Evolutionary conservation across 53 echinoderm and acorn worm species (phyloP), one percentile per base, ranked within the genome.

Genomic region (Patiria pectinifera): DNA sequence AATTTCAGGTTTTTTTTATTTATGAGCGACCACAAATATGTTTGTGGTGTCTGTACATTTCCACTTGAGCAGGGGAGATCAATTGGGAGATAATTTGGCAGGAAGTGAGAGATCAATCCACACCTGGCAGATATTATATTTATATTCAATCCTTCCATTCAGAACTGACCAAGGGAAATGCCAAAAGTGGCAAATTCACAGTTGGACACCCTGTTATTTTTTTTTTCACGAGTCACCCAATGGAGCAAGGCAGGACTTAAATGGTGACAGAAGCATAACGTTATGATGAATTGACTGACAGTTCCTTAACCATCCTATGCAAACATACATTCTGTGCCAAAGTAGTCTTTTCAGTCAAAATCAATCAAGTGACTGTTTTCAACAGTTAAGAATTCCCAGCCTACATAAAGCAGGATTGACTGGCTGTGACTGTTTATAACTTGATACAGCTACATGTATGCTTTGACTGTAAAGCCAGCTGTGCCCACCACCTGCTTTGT

Each of bases 11-110:
- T 6, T 53, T 53, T 53, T 5, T 59, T 46, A 8, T 21, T 60
- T 83, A 19, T 59, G n/a, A 4, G 26, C 11, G 63, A 84, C 84
- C 84, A 84, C 84, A 84, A 63, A 63, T 84, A 84, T 84, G 58
- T 84, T 79, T 49, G 82, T 44, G 84, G 62, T 62, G 84, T 84
- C 62, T 84, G 62, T 63, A 21, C 59, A 44, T 35, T 62, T 84
- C 84, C 44, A 84, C 35, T 62, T 63, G 59, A 63, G 45, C 26
- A 63, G 84, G 14, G 43, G 62, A 19, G 0, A 59, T 59, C 59
- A 82, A 82, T 82, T 21, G 59, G n/a, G 60, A 22, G 82, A 59
- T 82, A 82, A 82, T 82, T 59, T 82, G 59, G 11, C 82, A 82
- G 82, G 82, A 82, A 82, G 82, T 82, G 59, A 53, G 24, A n/a